A percentile compares a stretch with the other conserved stretches of the same genome.
Evolutionary conservation across 2,113 vertebrate species (phyloP).

Genomic region (Phalacrocorax brasilianus): DNA sequence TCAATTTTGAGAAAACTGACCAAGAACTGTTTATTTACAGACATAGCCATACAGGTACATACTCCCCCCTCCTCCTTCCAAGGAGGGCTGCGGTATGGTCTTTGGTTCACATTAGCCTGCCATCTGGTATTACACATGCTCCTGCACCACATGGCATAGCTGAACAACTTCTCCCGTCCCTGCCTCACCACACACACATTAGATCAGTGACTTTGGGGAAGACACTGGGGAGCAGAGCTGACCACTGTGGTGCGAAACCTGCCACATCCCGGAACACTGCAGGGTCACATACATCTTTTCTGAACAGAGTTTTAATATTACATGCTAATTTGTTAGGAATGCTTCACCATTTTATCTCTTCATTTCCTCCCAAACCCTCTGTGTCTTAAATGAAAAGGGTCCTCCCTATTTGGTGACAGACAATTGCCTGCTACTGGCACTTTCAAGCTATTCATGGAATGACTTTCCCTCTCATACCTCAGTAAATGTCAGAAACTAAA

Average conservation of each 20-base stretch:
- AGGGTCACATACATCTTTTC: not conserved
- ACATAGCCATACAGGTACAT: not conserved
- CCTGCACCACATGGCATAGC: not conserved
- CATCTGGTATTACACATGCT: accelerated
- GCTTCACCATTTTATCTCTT: not conserved
- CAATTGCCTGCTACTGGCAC: not conserved
- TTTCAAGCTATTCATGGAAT: constrained; percentile 45
- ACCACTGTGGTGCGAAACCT: not conserved
- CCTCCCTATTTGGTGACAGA: not conserved
- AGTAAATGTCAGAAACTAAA: constrained; percentile 58
- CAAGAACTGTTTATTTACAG: not conserved
- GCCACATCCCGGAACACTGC: not conserved
- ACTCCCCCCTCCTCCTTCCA: not conserved
- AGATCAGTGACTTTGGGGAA: not conserved
- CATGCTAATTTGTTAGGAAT: not conserved
- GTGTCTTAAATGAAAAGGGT: not conserved
- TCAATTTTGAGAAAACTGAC: not conserved
- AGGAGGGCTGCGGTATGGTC: not conserved
- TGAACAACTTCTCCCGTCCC: too few species aligned
- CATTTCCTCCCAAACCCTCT: not conserved
- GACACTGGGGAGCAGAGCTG: not conserved
- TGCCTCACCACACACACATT: not conserved
- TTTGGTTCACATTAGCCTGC: not conserved
- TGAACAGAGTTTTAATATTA: not conserved
- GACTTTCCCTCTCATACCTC: constrained; percentile 60